Evolutionary conservation across 2,797 vertebrate species (phyloP).

Genomic region (Crax fasciolata): DNA sequence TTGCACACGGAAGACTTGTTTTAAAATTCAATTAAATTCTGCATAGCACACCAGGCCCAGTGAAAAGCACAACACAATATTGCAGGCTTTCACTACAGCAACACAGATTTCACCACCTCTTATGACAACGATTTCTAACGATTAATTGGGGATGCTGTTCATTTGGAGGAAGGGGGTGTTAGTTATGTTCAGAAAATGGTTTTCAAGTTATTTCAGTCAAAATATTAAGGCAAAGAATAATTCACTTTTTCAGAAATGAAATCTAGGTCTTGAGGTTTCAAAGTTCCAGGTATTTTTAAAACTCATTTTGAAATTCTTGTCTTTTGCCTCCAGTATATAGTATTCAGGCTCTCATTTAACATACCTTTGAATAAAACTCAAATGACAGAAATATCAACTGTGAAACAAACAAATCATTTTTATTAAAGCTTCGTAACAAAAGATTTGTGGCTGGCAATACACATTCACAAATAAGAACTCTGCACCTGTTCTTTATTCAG

Average conservation of each 20-base stretch:
- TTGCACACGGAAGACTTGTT: not conserved
- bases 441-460: not conserved
- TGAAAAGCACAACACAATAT: not conserved
- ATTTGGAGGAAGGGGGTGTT: not conserved
- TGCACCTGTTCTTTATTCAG: not conserved
- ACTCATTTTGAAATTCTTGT: not conserved
- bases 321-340: not conserved
- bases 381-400: not conserved
- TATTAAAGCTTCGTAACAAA: not conserved
- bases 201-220: constrained; percentile 3
- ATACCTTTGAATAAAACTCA: not conserved
- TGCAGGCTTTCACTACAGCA: not conserved
- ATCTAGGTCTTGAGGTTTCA: not conserved
- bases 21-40: constrained; percentile 19
- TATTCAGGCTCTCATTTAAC: not conserved
- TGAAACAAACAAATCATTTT: not conserved
- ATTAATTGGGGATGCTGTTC: not conserved
- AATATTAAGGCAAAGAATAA: not conserved
- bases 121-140: not conserved
- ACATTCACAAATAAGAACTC: not conserved
- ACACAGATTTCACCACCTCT: not conserved
- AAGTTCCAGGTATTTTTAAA: not conserved
- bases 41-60: not conserved
- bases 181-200: not conserved
- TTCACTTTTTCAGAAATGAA: not conserved